A percentile compares a stretch with the other conserved stretches of the same genome.
phyloP scores from a whole-genome alignment of 2,888 invertebrate genomes.

The Deilephila porcellus region DNA sequence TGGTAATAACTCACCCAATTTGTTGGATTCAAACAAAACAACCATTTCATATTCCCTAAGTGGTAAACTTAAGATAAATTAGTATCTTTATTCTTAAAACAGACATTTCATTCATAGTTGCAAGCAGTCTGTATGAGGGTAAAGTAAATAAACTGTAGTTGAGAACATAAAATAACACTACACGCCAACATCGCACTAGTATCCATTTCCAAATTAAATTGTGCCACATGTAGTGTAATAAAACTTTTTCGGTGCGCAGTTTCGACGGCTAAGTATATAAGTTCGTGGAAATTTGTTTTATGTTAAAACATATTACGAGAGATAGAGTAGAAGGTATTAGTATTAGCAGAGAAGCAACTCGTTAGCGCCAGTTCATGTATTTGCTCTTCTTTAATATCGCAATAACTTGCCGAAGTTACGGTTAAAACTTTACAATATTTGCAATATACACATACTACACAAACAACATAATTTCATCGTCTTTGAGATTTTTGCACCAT shows the following conservation, averaged over 20 bases:
- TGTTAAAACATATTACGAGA: not conserved
- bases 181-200: not conserved
- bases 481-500: no score
- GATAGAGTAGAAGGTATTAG: not conserved
- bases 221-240: conserved; percentile 26
- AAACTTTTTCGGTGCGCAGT: conserved; percentile 16
- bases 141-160: conserved; percentile 9
- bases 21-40: no score
- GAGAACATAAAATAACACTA: conserved; percentile 4
- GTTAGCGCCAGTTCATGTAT: not conserved
- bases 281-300: conserved; percentile 23
- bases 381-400: no score
- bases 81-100: not conserved
- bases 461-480: no score
- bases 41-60: no score
- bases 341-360: not conserved
- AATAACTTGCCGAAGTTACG: no score
- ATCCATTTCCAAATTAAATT: conserved; percentile 25
- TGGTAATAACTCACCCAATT: no score
- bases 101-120: not conserved
- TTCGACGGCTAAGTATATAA: conserved; percentile 9
- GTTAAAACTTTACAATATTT: no score
- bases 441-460: no score
- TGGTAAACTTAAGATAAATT: no score
- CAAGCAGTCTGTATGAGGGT: not conserved